A percentile compares a stretch with the other conserved stretches of the same genome.
Evolutionary conservation across 2,113 vertebrate species (phyloP).

Genomic region (Phylloscopus trochilus): DNA sequence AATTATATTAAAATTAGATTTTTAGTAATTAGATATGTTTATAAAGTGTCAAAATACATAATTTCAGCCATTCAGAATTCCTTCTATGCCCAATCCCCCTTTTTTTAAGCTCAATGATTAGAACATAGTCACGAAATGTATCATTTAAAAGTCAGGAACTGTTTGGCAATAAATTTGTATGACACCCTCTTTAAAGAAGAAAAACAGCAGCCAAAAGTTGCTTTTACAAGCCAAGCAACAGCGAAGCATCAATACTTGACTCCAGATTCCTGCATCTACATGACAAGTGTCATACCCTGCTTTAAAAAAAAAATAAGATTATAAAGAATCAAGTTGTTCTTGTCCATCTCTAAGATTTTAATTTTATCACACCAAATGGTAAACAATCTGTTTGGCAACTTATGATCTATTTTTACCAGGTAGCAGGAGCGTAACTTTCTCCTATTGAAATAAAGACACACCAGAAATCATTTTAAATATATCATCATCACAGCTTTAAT

Average conservation of each 20-base stretch:
- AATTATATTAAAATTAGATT: neutral
- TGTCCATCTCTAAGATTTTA: constrained; percentile 49
- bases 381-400: constrained; percentile 64
- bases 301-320: neutral
- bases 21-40: neutral
- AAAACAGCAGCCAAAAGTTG: neutral
- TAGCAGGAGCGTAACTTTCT: neutral
- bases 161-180: neutral
- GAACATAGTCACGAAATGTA: neutral
- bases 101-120: neutral
- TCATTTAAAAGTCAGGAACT: neutral
- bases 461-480: neutral
- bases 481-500: neutral
- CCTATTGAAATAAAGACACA: neutral
- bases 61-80: neutral
- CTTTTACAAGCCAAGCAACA: neutral
- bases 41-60: neutral
- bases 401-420: constrained; percentile 57
- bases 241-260: neutral
- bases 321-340: constrained; percentile 33
- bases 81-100: neutral
- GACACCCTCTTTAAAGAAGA: neutral
- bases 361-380: constrained; percentile 62
- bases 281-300: neutral
- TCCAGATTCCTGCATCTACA: neutral